A percentile compares a stretch with the other conserved stretches of the same genome.
These are phyloP conservation scores for Atherinomorus stipes DNA, from an alignment of 2,113 vertebrate genomes.

Conservation along the genomic window DNA sequence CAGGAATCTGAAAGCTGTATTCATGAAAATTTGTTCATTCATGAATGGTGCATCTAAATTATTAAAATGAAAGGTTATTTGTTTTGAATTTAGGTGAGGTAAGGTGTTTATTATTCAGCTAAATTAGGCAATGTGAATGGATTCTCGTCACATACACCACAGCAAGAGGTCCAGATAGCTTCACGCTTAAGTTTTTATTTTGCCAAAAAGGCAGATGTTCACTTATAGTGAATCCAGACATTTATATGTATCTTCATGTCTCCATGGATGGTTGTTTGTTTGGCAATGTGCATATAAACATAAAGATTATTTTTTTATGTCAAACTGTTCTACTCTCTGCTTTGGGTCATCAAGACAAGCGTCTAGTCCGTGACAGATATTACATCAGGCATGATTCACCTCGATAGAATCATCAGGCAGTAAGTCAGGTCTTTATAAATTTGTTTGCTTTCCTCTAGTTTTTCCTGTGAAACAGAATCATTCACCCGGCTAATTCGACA, in stretches of 20 bases:
- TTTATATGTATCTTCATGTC: background rate
- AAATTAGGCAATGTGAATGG: conserved; percentile 31
- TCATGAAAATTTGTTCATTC: conserved; percentile 32
- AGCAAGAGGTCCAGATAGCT: conserved; percentile 41
- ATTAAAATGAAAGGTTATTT: conserved; percentile 62
- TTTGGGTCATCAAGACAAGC: conserved; percentile 15
- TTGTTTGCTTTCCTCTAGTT: background rate
- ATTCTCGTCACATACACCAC: conserved; percentile 40
- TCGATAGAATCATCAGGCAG: conserved; percentile 22
- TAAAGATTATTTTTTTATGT: conserved; percentile 1
- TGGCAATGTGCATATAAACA: background rate
- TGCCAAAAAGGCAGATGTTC: conserved; percentile 69
- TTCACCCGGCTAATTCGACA: conserved; percentile 64
- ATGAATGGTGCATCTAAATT: conserved; percentile 58
- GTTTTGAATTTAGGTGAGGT: conserved; percentile 41
- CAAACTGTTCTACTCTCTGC: conserved; percentile 12
- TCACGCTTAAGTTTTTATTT: conserved; percentile 36
- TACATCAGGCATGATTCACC: conserved; percentile 23
- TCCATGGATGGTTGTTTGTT: background rate
- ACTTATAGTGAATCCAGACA: conserved; percentile 41
- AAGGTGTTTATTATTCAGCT: conserved; percentile 61
- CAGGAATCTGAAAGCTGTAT: conserved; percentile 24
- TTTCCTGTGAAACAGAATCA: conserved; percentile 40
- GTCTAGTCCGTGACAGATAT: conserved; percentile 24
- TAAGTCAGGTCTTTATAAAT: conserved; percentile 29